A percentile compares a stretch with the other conserved stretches of the same genome.
Evolutionary conservation across 1,140 invertebrate species (phyloP).

Genomic region (Drepana arcuata): DNA sequence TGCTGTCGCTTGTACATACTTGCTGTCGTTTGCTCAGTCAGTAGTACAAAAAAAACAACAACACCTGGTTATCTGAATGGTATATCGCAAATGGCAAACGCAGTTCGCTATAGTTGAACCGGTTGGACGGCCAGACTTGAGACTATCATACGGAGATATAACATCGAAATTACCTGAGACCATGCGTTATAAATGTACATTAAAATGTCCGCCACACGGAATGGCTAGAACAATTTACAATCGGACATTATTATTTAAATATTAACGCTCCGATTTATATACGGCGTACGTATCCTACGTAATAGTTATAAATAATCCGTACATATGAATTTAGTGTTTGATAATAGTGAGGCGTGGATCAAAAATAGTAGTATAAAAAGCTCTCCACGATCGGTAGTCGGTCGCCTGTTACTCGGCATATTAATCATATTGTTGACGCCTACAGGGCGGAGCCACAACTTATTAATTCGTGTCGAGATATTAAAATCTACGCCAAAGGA

Average conservation of each 20-base stretch:
- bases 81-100: no score
- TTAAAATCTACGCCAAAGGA: conserved; percentile 45
- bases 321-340: conserved; percentile 37
- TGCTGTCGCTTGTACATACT: no score
- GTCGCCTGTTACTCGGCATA: conserved; percentile 27
- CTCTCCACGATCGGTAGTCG: conserved; percentile 33
- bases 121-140: conserved; percentile 16
- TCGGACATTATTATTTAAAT: conserved; percentile 36
- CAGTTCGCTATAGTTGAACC: conserved; percentile 3
- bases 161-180: conserved; percentile 14
- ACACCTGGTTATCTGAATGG: no score
- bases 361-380: conserved; percentile 15
- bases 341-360: conserved; percentile 23
- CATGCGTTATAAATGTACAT: conserved; percentile 24
- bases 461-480: conserved; percentile 64
- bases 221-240: conserved; percentile 33
- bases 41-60: no score
- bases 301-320: conserved; percentile 34
- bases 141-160: conserved; percentile 14
- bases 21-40: no score
- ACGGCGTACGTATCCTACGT: conserved; percentile 23
- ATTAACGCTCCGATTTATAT: conserved; percentile 39
- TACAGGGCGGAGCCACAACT: conserved; percentile 49
- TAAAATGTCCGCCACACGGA: conserved; percentile 24
- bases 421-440: conserved; percentile 61